These are phyloP conservation scores for Phyllotreta cruciferae DNA, from an alignment of 2,888 invertebrate species.

Conservation along the genomic window DNA sequence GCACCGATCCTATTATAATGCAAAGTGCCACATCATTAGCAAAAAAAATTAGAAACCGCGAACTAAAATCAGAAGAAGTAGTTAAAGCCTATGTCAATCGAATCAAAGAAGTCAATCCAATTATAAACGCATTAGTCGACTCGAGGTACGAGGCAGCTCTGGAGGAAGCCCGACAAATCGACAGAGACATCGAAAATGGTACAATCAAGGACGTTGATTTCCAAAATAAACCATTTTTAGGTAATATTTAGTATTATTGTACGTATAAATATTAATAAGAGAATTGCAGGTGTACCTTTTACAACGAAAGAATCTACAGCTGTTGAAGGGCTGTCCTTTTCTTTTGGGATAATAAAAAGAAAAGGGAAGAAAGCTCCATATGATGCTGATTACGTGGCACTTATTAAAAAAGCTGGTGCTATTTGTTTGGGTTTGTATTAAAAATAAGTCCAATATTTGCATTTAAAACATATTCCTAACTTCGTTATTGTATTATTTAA, in stretches of 20 bases:
- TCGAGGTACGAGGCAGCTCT: slow-evolving; percentile 80
- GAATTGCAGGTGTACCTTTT: slow-evolving; percentile 80
- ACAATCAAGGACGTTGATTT: slow-evolving; percentile 69
- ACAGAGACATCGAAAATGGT: slow-evolving; percentile 69
- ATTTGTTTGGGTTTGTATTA: slow-evolving; percentile 76
- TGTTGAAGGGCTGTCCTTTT: slow-evolving; percentile 74
- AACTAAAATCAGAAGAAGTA: slow-evolving; percentile 72
- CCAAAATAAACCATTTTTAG: slow-evolving; percentile 78
- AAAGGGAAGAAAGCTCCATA: slow-evolving; percentile 67
- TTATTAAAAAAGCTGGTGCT: slow-evolving; percentile 81
- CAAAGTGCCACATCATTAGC: slow-evolving; percentile 75
- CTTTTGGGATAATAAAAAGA: slow-evolving; percentile 72
- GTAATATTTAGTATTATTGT: slow-evolving; percentile 51
- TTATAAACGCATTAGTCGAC: slow-evolving; percentile 85
- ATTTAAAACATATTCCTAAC: neutral
- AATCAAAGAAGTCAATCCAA: slow-evolving; percentile 74
- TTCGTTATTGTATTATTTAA: slow-evolving; percentile 17
- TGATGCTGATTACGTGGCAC: slow-evolving; percentile 81
- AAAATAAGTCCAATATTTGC: neutral
- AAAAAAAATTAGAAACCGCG: slow-evolving; percentile 68
- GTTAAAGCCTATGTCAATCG: slow-evolving; percentile 78
- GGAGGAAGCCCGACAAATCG: slow-evolving; percentile 77
- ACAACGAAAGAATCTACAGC: slow-evolving; percentile 90
- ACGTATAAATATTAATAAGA: neutral
- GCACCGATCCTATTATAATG: slow-evolving; percentile 59